Evolutionary conservation across 2,888 invertebrate genomes (phyloP).

Genomic region (Rutpela maculata): DNA sequence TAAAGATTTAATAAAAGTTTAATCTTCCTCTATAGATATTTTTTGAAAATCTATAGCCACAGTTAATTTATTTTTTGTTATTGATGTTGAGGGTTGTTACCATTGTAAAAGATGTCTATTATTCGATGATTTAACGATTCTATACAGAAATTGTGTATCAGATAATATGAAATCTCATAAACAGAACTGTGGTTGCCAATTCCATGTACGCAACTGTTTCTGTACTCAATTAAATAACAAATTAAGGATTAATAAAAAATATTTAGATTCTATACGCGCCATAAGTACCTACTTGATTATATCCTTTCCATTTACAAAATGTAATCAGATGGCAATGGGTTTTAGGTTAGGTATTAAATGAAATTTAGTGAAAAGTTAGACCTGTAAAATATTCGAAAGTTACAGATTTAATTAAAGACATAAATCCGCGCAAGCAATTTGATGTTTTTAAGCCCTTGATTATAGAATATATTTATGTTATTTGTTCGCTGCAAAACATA

Average conservation of each 20-base stretch:
- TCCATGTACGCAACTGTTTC: too few relatives aligned
- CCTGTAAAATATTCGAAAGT: neutral
- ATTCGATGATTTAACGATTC: too few relatives aligned
- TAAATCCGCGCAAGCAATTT: neutral
- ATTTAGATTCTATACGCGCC: neutral
- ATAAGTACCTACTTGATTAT: neutral
- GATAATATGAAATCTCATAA: too few relatives aligned
- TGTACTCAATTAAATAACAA: too few relatives aligned
- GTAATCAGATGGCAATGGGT: neutral
- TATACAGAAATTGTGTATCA: too few relatives aligned
- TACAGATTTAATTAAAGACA: neutral
- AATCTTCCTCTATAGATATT: neutral
- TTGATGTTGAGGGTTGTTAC: neutral
- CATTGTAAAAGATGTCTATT: neutral
- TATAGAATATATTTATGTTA: constrained; percentile 16
- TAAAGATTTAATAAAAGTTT: neutral
- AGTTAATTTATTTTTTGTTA: neutral
- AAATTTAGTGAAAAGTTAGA: constrained; percentile 4
- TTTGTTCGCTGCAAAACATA: neutral
- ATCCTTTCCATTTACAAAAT: neutral
- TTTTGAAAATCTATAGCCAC: neutral
- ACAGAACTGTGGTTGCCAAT: too few relatives aligned
- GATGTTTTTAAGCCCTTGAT: neutral
- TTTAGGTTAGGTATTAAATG: constrained; percentile 11
- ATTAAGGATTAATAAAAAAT: neutral